Conservation (phyloP, 2,888 invertebrate genomes). For the Dichetophora obliterata region DNA sequence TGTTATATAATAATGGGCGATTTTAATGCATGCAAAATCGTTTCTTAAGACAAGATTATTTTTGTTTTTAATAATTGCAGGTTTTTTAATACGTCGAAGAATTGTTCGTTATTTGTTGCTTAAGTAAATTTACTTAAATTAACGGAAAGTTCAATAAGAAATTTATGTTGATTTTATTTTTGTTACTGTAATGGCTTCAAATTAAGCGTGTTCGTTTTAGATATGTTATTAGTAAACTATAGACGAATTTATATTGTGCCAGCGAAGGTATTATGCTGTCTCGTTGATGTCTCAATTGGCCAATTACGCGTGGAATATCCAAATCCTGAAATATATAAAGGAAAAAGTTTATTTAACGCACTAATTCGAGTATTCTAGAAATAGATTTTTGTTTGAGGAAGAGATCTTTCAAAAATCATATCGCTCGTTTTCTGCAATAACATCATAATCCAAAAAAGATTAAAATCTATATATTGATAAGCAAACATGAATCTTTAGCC, state of each 20-base stretch:
- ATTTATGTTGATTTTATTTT: not conserved
- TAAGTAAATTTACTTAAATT: constrained; percentile 25
- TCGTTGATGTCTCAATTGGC: constrained; percentile 86
- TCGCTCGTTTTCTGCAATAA: too few species aligned
- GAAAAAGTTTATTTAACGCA: not conserved
- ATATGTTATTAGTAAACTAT: constrained; percentile 86
- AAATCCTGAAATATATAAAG: constrained; percentile 76
- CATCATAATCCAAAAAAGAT: too few species aligned
- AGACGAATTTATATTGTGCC: constrained; percentile 90
- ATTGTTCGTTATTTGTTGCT: constrained; percentile 25
- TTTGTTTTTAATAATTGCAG: not conserved
- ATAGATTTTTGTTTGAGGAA: too few species aligned
- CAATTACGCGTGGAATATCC: constrained; percentile 86
- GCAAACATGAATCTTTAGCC: too few species aligned
- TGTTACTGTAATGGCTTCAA: constrained; percentile 64
- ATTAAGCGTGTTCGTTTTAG: constrained; percentile 89
- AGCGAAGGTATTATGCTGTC: constrained; percentile 90
- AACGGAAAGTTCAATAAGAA: not conserved
- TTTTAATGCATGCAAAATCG: not conserved
- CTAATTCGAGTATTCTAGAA: not conserved
- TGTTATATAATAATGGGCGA: not conserved
- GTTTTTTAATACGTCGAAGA: not conserved
- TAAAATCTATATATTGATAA: too few species aligned
- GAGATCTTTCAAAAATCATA: too few species aligned
- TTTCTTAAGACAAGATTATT: not conserved